These are phyloP conservation scores for Macrobrachium nipponense DNA, from an alignment of 1,140 invertebrate genomes.

Conservation along the genomic window DNA sequence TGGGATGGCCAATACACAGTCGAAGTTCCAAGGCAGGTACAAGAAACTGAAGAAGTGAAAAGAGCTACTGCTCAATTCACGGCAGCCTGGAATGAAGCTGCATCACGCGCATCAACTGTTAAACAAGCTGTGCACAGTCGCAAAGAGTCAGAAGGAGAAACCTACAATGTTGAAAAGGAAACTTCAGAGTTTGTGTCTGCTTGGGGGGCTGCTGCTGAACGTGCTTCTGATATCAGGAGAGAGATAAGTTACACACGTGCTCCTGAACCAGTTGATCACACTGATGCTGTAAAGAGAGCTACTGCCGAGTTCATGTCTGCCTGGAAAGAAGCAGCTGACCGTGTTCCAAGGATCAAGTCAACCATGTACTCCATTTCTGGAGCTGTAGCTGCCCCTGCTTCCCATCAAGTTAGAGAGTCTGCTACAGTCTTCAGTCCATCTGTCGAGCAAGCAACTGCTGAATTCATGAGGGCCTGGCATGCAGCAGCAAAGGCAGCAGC, in stretches of 20 bases:
- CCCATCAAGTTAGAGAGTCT: too few species aligned
- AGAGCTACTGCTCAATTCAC: not conserved
- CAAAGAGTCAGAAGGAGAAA: not conserved
- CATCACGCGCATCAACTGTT: not conserved
- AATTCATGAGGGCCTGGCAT: conserved; percentile 48
- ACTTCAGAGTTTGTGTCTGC: not conserved
- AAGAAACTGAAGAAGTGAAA: not conserved
- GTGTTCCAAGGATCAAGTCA: conserved; percentile 32
- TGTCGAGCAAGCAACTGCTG: conserved; percentile 37
- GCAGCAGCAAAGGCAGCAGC: conserved; percentile 48
- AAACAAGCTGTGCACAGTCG: not conserved
- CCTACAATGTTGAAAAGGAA: not conserved
- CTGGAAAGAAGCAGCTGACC: conserved; percentile 29
- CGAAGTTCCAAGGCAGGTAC: not conserved
- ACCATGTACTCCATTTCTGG: conserved; percentile 27
- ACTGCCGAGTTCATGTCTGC: conserved; percentile 29
- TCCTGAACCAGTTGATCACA: not conserved
- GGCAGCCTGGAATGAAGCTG: conserved; percentile 18
- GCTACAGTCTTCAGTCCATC: conserved; percentile 10
- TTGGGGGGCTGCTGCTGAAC: not conserved
- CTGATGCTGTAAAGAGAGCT: conserved; percentile 33
- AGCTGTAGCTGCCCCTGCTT: not conserved
- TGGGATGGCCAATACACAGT: not conserved
- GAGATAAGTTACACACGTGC: not conserved
- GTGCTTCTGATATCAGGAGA: not conserved